Percentiles rank a stretch among this genome's conserved stretches.
phyloP scores from a whole-genome alignment of 1,140 invertebrate species.

The Centruroides vittatus region DNA sequence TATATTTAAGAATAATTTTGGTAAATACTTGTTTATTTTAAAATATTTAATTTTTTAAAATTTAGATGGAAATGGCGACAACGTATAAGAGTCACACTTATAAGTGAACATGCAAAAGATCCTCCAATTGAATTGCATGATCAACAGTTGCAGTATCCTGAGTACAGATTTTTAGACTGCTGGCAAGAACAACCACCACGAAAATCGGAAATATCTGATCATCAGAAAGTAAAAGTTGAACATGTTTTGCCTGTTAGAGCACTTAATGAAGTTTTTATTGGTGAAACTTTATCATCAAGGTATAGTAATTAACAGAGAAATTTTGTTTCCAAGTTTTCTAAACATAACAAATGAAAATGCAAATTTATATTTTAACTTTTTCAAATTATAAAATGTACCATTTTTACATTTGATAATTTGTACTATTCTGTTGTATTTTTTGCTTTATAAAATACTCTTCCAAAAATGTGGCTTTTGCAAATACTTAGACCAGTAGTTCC shows the following conservation, averaged over 20 bases:
- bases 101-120: slow-evolving; percentile 43
- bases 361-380: no score
- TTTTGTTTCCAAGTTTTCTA: no score
- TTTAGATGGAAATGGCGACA: slow-evolving; percentile 62
- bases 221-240: not conserved
- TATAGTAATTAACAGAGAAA: no score
- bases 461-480: no score
- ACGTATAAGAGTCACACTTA: slow-evolving; percentile 71
- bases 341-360: no score
- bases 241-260: slow-evolving; percentile 53
- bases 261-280: slow-evolving; percentile 88
- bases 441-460: no score
- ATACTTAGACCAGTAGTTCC: no score
- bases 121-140: slow-evolving; percentile 50
- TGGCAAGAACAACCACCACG: slow-evolving; percentile 5
- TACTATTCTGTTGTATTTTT: no score
- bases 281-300: slow-evolving; percentile 80
- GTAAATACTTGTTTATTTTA: not conserved
- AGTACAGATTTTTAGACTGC: slow-evolving; percentile 39
- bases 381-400: no score
- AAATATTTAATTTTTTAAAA: slow-evolving; percentile 4
- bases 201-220: slow-evolving; percentile 2
- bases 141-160: slow-evolving; percentile 39
- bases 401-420: no score
- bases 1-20: not conserved